A percentile compares a stretch with the other conserved stretches of the same genome.
Conservation (phyloP, 2,888 invertebrate species). For the Rhopalosiphum nymphaeae region DNA sequence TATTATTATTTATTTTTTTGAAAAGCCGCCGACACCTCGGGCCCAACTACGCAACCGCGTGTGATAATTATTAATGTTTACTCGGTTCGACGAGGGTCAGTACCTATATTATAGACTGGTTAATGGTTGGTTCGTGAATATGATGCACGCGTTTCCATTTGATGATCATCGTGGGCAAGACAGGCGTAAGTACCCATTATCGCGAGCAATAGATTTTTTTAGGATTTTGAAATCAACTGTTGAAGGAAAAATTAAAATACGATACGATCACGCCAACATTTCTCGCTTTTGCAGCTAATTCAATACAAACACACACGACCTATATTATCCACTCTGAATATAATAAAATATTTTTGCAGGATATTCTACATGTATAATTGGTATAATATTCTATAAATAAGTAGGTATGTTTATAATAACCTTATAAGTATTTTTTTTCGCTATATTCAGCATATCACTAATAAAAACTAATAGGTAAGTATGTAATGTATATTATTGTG, state of each 20-base stretch:
- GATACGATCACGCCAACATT: not conserved
- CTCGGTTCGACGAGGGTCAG: not conserved
- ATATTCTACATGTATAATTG: not conserved
- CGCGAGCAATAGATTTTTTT: not conserved
- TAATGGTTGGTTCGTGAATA: not conserved
- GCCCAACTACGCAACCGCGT: not conserved
- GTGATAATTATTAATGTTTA: constrained; percentile 48
- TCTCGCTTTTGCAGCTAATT: not conserved
- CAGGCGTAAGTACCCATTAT: not conserved
- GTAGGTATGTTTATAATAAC: not conserved
- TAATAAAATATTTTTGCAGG: not conserved
- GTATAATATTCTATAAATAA: not conserved
- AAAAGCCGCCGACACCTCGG: constrained; percentile 42
- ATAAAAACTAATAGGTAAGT: not conserved
- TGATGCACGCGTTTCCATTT: not conserved
- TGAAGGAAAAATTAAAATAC: not conserved
- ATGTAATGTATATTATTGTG: too few species aligned
- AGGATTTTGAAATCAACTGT: not conserved
- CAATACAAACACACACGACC: not conserved
- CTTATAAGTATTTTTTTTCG: not conserved
- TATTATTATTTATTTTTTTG: constrained; percentile 11
- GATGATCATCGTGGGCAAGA: not conserved
- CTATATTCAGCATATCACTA: not conserved
- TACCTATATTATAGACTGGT: constrained; percentile 5
- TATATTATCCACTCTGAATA: not conserved